phyloP scores from a whole-genome alignment of 2,888 invertebrate genomes.

The Melitaea athalia region DNA sequence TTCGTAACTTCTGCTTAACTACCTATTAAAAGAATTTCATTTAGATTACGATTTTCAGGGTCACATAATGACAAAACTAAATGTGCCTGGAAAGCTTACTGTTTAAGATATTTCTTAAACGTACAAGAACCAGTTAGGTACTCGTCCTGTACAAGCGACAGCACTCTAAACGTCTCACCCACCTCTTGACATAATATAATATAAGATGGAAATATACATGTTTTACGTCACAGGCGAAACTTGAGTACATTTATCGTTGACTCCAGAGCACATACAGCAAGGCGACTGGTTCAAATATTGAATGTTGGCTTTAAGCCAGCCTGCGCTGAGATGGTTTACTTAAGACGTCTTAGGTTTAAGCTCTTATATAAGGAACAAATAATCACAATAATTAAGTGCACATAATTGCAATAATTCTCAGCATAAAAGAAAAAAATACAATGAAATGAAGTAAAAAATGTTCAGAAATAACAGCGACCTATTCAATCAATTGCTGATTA shows the following conservation, averaged over 20 bases:
- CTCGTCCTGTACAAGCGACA: conserved; percentile 35
- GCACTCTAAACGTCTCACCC: conserved; percentile 35
- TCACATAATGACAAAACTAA: conserved; percentile 1
- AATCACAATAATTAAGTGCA: background rate
- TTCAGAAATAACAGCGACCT: too few species aligned
- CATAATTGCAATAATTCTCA: background rate
- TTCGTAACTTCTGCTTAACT: background rate
- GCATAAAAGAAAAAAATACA: background rate
- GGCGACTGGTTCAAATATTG: conserved; percentile 43
- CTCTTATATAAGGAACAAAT: conserved; percentile 1
- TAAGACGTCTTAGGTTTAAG: conserved; percentile 22
- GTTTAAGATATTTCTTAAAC: conserved; percentile 35
- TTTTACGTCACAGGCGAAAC: conserved; percentile 53
- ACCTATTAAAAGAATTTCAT: background rate
- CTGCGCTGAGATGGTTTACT: conserved; percentile 26
- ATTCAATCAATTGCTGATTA: too few species aligned
- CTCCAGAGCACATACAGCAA: conserved; percentile 53
- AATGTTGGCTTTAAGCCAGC: conserved; percentile 45
- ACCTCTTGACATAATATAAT: conserved; percentile 44
- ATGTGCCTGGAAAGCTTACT: conserved; percentile 26
- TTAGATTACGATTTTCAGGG: background rate
- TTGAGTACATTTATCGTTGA: conserved; percentile 62
- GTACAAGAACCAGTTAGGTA: conserved; percentile 38
- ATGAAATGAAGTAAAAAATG: too few species aligned
- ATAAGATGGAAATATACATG: conserved; percentile 51